A percentile compares a stretch with the other conserved stretches of the same genome.
phyloP scores from a whole-genome alignment of 2,888 invertebrate species.

The Pollenia amentaria region DNA sequence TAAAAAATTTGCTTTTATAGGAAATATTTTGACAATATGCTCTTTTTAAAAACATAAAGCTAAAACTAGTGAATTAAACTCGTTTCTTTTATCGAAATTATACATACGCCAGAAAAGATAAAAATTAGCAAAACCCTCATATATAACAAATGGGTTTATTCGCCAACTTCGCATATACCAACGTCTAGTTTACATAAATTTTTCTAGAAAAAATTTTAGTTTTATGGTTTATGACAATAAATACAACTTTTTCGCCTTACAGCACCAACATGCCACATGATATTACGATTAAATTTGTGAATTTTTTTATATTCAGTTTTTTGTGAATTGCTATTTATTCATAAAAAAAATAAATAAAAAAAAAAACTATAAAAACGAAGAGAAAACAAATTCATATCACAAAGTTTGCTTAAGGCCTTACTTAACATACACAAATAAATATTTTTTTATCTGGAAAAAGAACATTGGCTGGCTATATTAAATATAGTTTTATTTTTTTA shows the following conservation, averaged over 20 bases:
- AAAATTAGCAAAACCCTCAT: too few relatives aligned
- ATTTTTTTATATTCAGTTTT: neutral
- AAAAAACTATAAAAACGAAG: conserved; percentile 1
- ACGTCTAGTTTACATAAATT: too few relatives aligned
- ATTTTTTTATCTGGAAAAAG: neutral
- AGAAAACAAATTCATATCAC: conserved; percentile 3
- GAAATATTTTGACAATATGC: too few relatives aligned
- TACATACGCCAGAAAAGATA: too few relatives aligned
- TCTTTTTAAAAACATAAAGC: too few relatives aligned
- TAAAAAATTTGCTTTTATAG: too few relatives aligned
- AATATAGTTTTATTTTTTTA: conserved; percentile 21
- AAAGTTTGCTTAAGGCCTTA: conserved; percentile 35
- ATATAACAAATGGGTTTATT: too few relatives aligned
- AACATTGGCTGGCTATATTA: conserved; percentile 6
- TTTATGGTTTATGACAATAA: conserved; percentile 43
- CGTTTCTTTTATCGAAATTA: too few relatives aligned
- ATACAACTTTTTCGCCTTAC: neutral
- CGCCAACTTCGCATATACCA: too few relatives aligned
- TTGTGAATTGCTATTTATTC: conserved; percentile 19
- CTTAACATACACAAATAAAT: conserved; percentile 17
- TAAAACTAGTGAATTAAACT: too few relatives aligned
- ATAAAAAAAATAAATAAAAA: neutral
- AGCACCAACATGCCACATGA: neutral
- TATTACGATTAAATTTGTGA: neutral
- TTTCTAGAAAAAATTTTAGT: neutral